Evolutionary conservation across 2,797 vertebrate species (phyloP).

Genomic region (Phaenicophaeus curvirostris): DNA sequence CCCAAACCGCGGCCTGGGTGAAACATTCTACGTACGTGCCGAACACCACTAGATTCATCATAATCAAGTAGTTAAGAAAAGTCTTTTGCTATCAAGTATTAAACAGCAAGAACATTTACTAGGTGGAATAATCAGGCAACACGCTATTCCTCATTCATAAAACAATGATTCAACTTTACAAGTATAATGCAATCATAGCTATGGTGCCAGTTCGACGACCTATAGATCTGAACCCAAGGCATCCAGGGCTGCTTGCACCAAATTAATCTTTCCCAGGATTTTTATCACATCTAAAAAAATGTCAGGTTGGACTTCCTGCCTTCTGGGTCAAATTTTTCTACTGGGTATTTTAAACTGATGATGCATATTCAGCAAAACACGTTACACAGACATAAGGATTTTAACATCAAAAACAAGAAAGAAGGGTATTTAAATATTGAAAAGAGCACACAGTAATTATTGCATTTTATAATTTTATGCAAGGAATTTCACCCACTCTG

Average conservation of each 20-base stretch:
- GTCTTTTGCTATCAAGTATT: conserved; percentile 3
- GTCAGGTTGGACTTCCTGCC: conserved; percentile 2
- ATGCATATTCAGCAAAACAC: conserved; percentile 12
- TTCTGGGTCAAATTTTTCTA: conserved; percentile 21
- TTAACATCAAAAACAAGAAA: conserved; percentile 2
- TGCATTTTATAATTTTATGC: background rate
- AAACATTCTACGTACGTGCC: conserved; percentile 98
- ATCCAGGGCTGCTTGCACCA: background rate
- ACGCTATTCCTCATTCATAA: conserved; percentile 4
- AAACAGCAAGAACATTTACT: conserved; percentile 12
- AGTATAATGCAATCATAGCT: background rate
- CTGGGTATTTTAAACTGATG: conserved; percentile 5
- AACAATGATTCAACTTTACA: conserved; percentile 17
- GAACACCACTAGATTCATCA: conserved; percentile 97
- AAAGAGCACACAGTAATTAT: background rate
- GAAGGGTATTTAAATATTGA: conserved; percentile 11
- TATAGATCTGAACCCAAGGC: background rate
- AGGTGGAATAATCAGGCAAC: background rate
- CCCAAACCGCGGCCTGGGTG: conserved; percentile 94
- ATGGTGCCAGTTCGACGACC: background rate
- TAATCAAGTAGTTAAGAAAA: conserved; percentile 86
- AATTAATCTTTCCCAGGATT: background rate
- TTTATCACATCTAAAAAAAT: conserved; percentile 5
- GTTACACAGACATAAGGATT: conserved; percentile 7
- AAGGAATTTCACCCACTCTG: background rate